Percentiles rank a stretch among this genome's conserved stretches.
These are phyloP conservation scores for Myrmecobius fasciatus DNA, from an alignment of 2,113 vertebrate genomes.

Conservation along the genomic window DNA sequence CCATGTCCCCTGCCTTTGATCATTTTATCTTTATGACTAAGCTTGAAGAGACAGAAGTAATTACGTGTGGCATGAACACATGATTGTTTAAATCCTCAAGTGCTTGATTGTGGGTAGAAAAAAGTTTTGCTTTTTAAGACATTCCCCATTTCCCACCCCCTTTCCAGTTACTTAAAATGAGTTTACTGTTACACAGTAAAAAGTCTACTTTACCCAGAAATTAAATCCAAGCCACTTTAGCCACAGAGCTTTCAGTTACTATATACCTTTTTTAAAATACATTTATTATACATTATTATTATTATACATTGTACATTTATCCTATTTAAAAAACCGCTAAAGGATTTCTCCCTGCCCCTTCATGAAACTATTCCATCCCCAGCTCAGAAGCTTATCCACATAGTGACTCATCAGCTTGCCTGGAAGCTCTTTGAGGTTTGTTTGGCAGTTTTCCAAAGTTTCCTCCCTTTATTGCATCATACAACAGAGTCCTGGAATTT, in stretches of 20 bases:
- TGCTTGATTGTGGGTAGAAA: neutral
- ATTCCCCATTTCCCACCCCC: neutral
- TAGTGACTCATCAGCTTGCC: neutral
- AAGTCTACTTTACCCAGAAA: neutral
- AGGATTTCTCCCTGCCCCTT: neutral
- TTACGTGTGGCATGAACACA: neutral
- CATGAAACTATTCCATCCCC: neutral
- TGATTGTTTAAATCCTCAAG: neutral
- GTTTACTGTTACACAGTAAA: neutral
- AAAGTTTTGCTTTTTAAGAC: neutral
- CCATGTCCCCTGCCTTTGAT: neutral
- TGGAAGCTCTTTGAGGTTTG: neutral
- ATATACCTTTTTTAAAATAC: neutral
- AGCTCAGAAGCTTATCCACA: neutral
- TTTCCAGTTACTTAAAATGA: neutral
- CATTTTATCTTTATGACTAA: neutral
- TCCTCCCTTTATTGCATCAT: constrained; percentile 19
- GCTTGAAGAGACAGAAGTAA: neutral
- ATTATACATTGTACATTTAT: too few relatives aligned
- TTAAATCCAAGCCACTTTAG: neutral
- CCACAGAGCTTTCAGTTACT: neutral
- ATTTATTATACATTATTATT: too few relatives aligned
- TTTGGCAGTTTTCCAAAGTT: neutral
- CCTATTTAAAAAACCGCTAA: neutral
- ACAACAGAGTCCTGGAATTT: constrained; percentile 6